phyloP scores from a whole-genome alignment of 2,113 vertebrate genomes.

The Zeus faber region DNA sequence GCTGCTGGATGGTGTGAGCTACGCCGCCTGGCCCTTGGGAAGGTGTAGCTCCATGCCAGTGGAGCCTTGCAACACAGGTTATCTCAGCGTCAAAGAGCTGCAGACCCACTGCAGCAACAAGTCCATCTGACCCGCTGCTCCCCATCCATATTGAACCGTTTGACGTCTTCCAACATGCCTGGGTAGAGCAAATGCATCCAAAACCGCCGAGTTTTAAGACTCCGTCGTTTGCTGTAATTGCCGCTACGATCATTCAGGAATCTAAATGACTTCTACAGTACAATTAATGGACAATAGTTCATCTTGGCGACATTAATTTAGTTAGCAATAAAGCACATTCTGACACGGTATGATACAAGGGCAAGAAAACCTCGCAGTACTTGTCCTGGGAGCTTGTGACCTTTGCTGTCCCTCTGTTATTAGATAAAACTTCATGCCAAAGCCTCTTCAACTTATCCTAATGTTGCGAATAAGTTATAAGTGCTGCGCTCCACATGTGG shows the following conservation, averaged over 20 bases:
- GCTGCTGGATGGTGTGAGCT: neutral
- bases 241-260: no score
- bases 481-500: no score
- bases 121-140: conserved; percentile 57
- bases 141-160: neutral
- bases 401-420: no score
- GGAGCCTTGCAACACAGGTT: conserved; percentile 59
- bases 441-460: no score
- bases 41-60: conserved; percentile 67
- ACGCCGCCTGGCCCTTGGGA: conserved; percentile 39
- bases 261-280: no score
- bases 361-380: no score
- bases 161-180: neutral
- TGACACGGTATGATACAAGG: no score
- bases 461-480: no score
- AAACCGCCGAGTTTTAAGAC: no score
- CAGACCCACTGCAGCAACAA: conserved; percentile 72
- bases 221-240: no score
- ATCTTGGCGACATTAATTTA: neutral
- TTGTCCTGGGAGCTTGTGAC: no score
- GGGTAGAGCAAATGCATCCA: neutral
- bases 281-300: neutral
- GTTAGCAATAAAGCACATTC: neutral
- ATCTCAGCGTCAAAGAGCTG: conserved; percentile 74
- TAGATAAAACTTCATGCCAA: no score